These are phyloP conservation scores for Acanthosoma haemorrhoidale DNA, from an alignment of 2,888 invertebrate species.

Conservation along the genomic window DNA sequence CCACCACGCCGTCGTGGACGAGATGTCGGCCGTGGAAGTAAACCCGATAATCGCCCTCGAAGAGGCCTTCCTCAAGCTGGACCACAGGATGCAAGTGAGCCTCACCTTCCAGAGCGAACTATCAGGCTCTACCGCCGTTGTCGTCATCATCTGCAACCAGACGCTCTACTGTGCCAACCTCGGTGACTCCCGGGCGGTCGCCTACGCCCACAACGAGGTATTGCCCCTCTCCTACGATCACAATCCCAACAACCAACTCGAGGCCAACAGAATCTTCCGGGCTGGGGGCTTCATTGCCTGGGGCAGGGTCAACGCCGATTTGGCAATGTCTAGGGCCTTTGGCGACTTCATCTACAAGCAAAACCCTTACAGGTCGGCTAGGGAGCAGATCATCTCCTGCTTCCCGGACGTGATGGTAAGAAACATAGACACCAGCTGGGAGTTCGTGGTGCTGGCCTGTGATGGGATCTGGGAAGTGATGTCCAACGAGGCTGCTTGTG, in stretches of 20 bases:
- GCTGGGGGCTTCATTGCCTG: constrained; percentile 34
- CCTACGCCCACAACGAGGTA: constrained; percentile 14
- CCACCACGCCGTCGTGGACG: constrained; percentile 23
- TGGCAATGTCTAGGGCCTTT: constrained; percentile 33
- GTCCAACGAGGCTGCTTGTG: constrained; percentile 86
- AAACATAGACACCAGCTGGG: constrained; percentile 81
- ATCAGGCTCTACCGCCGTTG: constrained; percentile 91
- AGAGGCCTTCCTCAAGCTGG: constrained; percentile 79
- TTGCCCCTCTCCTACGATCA: constrained; percentile 34
- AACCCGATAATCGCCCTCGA: constrained; percentile 22
- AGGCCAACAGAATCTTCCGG: constrained; percentile 29
- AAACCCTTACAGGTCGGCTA: constrained; percentile 5
- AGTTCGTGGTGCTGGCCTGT: constrained; percentile 93
- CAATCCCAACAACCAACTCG: constrained; percentile 30
- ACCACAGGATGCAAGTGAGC: constrained; percentile 86
- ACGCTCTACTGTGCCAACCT: constrained; percentile 69
- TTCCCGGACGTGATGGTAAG: constrained; percentile 85
- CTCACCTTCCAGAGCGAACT: constrained; percentile 83
- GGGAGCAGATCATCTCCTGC: constrained; percentile 69
- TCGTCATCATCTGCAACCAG: constrained; percentile 75
- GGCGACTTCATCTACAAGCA: constrained; percentile 34
- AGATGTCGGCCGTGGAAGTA: constrained; percentile 2
- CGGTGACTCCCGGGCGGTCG: constrained; percentile 35
- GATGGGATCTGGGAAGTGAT: constrained; percentile 99
- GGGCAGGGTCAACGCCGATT: constrained; percentile 34